These are phyloP conservation scores for Labeo catla DNA, from an alignment of 2,113 vertebrate species.

Conservation along the genomic window DNA sequence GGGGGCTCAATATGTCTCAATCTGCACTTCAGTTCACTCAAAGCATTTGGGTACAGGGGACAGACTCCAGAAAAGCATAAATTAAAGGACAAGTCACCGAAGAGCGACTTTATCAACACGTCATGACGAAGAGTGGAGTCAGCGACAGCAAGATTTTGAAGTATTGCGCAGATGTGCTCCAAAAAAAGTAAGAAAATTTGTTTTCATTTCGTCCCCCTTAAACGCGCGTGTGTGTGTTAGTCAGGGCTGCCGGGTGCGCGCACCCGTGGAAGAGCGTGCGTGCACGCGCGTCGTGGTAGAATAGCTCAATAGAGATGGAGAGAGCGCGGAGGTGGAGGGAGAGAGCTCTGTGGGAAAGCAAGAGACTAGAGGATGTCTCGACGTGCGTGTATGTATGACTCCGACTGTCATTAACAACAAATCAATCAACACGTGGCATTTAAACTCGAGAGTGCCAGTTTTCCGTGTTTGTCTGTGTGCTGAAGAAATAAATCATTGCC, in stretches of 20 bases:
- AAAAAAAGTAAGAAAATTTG: conserved; percentile 79
- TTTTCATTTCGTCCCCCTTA: conserved; percentile 71
- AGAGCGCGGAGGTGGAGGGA: conserved; percentile 41
- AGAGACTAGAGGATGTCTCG: conserved; percentile 50
- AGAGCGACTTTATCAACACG: conserved; percentile 67
- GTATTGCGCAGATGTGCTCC: conserved; percentile 77
- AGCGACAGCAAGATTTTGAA: conserved; percentile 77
- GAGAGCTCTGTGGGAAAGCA: conserved; percentile 38
- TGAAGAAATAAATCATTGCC: conserved; percentile 64
- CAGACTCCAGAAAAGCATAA: conserved; percentile 77
- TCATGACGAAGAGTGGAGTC: conserved; percentile 72
- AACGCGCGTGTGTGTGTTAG: conserved; percentile 62
- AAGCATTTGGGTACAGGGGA: conserved; percentile 84
- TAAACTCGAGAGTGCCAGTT: conserved; percentile 68
- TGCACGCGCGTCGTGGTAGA: conserved; percentile 57
- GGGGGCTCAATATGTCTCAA: conserved; percentile 99
- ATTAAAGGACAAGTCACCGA: conserved; percentile 77
- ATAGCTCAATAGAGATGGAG: conserved; percentile 50
- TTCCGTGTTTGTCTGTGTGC: conserved; percentile 50
- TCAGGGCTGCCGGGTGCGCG: conserved; percentile 62
- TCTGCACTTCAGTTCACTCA: conserved; percentile 94
- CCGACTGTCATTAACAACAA: conserved; percentile 78
- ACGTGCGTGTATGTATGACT: conserved; percentile 62
- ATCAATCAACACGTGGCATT: conserved; percentile 78
- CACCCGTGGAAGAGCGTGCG: conserved; percentile 41